A percentile compares a stretch with the other conserved stretches of the same genome.
Evolutionary conservation across 2,888 invertebrate genomes (phyloP).

Genomic region (Leptopilina syphax): DNA sequence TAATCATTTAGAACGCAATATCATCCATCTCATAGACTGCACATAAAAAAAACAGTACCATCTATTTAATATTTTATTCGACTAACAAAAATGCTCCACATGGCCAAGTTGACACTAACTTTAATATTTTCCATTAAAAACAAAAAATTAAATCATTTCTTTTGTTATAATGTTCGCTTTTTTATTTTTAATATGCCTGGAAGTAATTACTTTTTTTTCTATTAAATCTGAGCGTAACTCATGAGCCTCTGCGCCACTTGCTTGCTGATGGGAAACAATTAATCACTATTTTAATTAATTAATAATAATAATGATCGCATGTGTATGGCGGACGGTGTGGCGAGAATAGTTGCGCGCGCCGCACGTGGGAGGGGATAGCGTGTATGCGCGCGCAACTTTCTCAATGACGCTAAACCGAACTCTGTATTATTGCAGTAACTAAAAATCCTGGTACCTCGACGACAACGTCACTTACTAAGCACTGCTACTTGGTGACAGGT

Average conservation of each 20-base stretch:
- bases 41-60: conserved; percentile 66
- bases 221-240: conserved; percentile 65
- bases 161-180: conserved; percentile 69
- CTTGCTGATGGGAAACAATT: conserved; percentile 73
- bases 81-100: conserved; percentile 76
- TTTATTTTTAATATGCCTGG: conserved; percentile 73
- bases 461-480: conserved; percentile 65
- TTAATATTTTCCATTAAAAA: conserved; percentile 44
- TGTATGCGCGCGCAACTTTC: too few species aligned
- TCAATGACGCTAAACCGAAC: background rate
- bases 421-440: conserved; percentile 47
- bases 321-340: conserved; percentile 19
- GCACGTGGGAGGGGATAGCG: too few species aligned
- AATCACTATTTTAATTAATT: conserved; percentile 63
- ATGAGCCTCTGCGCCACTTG: conserved; percentile 73
- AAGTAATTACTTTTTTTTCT: conserved; percentile 66
- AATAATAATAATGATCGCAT: conserved; percentile 48
- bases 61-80: conserved; percentile 60
- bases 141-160: conserved; percentile 42
- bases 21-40: conserved; percentile 72
- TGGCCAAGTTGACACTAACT: conserved; percentile 77
- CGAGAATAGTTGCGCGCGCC: too few species aligned
- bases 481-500: conserved; percentile 74
- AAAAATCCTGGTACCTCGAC: conserved; percentile 49
- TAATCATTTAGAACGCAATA: conserved; percentile 65